Base-by-base conservation (phyloP, 2,888 invertebrate genomes). In the Lydus trimaculatus region DNA sequence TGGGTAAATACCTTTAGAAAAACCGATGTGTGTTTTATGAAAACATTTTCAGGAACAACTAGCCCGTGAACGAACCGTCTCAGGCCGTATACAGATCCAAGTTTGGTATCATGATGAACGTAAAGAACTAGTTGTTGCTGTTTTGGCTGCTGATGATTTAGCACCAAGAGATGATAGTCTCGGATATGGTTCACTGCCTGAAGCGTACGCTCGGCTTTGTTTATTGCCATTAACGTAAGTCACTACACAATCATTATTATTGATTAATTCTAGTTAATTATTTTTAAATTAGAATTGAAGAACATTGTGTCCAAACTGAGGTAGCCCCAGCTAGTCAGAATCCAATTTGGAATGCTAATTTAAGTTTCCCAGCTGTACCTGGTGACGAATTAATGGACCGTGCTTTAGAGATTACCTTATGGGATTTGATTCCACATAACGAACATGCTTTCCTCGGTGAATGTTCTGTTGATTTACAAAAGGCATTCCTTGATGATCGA, bases 341-440 rank as follows among this genome's bases (percentile, higher is more conserved):
- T 83, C 96, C 97, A 1, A 93, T 95, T 65, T 97, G 96, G 97
- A 96, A 97, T 84, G 95, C 96, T 20, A 96, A 95, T 23, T 87
- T 96, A 33, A 93, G 92, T 67, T 95, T 96, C 82, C 89, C 92
- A 1, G 92, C 92, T 39, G 91, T 95, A 17, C 91, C 92, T 39
- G 93, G 92, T 0, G 94, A 95, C 73, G 90, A 92, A 78, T 86
- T 96, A 59, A 91, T 93, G 85, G 93, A 94, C 68, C 90, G 93
- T 67, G 91, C 92, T 9, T 88, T 97, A 64, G 95, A 96, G 81
- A 92, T 96, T 20, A 95, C 95, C 17, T 87, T 97, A 15, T 97
- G 96, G 96, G 96, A 96, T 82, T 89, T 92, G 73, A 91, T 91
- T 76, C 94, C 94, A 0, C 93, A 94, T 76, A 91, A 92, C 65